Conservation (phyloP, 1,140 invertebrate species). For the Notospermus geniculatus region DNA sequence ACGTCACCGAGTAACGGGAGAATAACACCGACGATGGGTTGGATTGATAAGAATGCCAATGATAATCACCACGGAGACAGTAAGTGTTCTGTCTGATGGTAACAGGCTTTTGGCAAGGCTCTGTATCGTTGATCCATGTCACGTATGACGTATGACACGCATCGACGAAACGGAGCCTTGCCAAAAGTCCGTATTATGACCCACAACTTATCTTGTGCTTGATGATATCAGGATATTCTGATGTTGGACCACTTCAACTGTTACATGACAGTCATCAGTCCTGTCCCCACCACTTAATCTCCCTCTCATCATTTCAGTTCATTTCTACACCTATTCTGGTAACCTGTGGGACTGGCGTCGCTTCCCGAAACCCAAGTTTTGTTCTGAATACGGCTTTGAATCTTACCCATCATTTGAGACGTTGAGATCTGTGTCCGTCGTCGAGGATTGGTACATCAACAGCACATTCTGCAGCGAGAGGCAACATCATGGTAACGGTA, state of each 20-base stretch:
- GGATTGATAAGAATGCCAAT: conserved; percentile 74
- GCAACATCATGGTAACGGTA: conserved; percentile 37
- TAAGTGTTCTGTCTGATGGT: too few relatives aligned
- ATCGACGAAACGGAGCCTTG: too few relatives aligned
- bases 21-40: conserved; percentile 69
- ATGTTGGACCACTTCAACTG: too few relatives aligned
- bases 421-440: conserved; percentile 12
- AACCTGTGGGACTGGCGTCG: conserved; percentile 77
- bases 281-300: neutral
- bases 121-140: too few relatives aligned
- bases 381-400: conserved; percentile 95
- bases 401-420: conserved; percentile 57
- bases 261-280: neutral
- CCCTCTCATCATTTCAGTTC: conserved; percentile 63
- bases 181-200: too few relatives aligned
- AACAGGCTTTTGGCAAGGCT: too few relatives aligned
- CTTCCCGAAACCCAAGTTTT: conserved; percentile 80
- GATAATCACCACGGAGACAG: conserved; percentile 82
- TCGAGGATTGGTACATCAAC: conserved; percentile 14
- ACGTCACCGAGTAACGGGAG: conserved; percentile 93
- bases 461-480: conserved; percentile 33
- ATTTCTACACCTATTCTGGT: conserved; percentile 85
- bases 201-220: too few relatives aligned
- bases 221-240: too few relatives aligned
- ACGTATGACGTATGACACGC: too few relatives aligned